A percentile compares a stretch with the other conserved stretches of the same genome.
Conservation (phyloP, 2,888 invertebrate genomes). For the Didymodactylos carnosus region DNA sequence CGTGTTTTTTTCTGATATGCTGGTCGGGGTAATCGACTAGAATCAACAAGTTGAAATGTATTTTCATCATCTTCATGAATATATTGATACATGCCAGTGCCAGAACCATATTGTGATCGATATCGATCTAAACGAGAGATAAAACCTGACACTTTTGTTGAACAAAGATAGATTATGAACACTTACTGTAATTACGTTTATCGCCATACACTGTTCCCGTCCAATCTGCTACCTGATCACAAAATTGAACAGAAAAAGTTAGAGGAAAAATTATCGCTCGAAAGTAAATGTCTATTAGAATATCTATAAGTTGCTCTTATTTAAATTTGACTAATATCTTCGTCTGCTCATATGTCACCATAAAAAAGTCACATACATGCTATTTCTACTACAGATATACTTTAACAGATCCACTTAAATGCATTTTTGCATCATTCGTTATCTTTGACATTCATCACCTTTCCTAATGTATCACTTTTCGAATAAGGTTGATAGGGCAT, state of each 20-base stretch:
- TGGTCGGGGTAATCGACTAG: constrained; percentile 38
- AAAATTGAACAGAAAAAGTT: background rate
- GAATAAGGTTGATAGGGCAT: constrained; percentile 98
- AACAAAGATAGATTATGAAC: no score
- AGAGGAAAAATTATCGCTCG: background rate
- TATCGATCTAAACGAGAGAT: constrained; percentile 23
- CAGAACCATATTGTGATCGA: constrained; percentile 28
- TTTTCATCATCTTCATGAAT: constrained; percentile 97
- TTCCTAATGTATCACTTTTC: constrained; percentile 89
- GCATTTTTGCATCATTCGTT: no score
- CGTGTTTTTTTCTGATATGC: constrained; percentile 11
- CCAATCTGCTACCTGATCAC: constrained; percentile 61
- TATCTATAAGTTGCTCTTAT: no score
- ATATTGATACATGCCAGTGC: constrained; percentile 83
- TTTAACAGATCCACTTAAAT: no score
- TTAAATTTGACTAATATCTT: no score
- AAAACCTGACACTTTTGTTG: background rate
- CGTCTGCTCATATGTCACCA: no score
- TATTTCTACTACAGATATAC: no score
- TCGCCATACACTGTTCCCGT: constrained; percentile 76
- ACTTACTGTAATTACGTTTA: constrained; percentile 54
- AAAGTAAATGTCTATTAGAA: no score
- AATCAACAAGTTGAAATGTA: constrained; percentile 91
- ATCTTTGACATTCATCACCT: constrained; percentile 43
- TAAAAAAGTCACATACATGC: no score